These are phyloP conservation scores for Dendrocincla fuliginosa DNA, from an alignment of 2,797 vertebrate species.

Conservation along the genomic window DNA sequence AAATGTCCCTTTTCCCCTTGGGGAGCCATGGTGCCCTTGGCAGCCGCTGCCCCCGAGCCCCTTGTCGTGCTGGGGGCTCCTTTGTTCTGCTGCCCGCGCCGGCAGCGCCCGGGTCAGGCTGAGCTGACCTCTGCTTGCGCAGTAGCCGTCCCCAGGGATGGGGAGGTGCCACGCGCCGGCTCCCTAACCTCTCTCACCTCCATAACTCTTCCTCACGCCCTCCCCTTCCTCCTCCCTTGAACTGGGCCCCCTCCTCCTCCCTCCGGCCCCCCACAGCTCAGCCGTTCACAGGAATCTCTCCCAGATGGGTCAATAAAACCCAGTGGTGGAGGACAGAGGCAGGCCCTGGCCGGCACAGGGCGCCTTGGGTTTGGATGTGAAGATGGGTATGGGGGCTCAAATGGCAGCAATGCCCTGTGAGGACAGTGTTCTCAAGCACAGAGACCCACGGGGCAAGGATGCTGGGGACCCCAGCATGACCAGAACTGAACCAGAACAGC, in stretches of 20 bases:
- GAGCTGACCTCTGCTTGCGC: constrained; percentile 51
- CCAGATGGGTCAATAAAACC: background rate
- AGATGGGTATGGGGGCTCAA: fast-evolving
- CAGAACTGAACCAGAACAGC: fast-evolving
- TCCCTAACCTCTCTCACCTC: constrained; percentile 46
- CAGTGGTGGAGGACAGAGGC: fast-evolving
- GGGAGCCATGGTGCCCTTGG: background rate
- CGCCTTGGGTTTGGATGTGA: background rate
- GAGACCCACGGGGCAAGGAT: fast-evolving
- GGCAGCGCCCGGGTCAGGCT: constrained; percentile 11
- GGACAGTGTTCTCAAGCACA: fast-evolving
- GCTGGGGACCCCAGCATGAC: fast-evolving
- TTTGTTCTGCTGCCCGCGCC: constrained; percentile 43
- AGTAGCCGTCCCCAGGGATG: background rate
- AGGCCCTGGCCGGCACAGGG: fast-evolving
- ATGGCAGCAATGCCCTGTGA: fast-evolving
- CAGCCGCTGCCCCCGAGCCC: background rate
- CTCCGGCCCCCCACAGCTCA: background rate
- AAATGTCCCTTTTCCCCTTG: background rate
- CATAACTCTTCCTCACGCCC: constrained; percentile 50
- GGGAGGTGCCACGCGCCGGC: constrained; percentile 30
- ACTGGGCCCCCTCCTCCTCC: background rate
- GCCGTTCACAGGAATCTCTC: background rate
- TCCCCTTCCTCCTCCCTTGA: background rate
- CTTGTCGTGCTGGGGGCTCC: background rate